phyloP scores from a whole-genome alignment of 2,113 vertebrate genomes.

The Apeltes quadracus region DNA sequence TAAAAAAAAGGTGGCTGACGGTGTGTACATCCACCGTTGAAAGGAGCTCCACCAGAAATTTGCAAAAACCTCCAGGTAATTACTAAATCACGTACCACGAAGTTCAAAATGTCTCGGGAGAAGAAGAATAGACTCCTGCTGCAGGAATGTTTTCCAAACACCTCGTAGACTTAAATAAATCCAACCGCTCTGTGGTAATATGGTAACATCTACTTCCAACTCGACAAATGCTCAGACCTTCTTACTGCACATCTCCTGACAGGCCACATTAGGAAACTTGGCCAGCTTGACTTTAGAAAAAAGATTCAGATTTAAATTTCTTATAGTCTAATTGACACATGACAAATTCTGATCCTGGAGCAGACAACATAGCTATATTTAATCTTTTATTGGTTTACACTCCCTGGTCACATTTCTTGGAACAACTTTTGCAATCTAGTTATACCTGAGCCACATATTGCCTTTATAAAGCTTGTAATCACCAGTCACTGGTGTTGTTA shows the following conservation, averaged over 20 bases:
- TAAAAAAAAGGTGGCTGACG: not conserved
- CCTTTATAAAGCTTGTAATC: not conserved
- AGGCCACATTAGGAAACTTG: not conserved
- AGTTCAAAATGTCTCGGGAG: slow-evolving; percentile 10
- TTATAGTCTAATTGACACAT: too few relatives aligned
- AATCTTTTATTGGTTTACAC: not conserved
- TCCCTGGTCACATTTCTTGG: not conserved
- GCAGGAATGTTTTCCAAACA: slow-evolving; percentile 14
- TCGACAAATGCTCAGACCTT: slow-evolving; percentile 12
- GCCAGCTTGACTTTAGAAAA: not conserved
- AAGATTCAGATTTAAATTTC: slow-evolving; percentile 2
- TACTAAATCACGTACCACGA: not conserved
- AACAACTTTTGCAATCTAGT: not conserved
- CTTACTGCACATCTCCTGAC: not conserved
- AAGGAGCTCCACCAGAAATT: slow-evolving; percentile 4
- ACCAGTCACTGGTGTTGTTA: not conserved
- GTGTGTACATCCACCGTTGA: not conserved
- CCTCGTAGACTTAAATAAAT: slow-evolving; percentile 31
- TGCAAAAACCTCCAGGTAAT: not conserved
- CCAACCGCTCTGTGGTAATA: slow-evolving; percentile 4
- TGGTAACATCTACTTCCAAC: slow-evolving; percentile 12
- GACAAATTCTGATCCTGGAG: too few relatives aligned
- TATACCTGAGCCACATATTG: not conserved
- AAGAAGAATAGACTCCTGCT: slow-evolving; percentile 19
- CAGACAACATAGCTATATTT: too few relatives aligned